These are phyloP conservation scores for Sipha flava DNA, from an alignment of 1,140 invertebrate species.

Conservation along the genomic window DNA sequence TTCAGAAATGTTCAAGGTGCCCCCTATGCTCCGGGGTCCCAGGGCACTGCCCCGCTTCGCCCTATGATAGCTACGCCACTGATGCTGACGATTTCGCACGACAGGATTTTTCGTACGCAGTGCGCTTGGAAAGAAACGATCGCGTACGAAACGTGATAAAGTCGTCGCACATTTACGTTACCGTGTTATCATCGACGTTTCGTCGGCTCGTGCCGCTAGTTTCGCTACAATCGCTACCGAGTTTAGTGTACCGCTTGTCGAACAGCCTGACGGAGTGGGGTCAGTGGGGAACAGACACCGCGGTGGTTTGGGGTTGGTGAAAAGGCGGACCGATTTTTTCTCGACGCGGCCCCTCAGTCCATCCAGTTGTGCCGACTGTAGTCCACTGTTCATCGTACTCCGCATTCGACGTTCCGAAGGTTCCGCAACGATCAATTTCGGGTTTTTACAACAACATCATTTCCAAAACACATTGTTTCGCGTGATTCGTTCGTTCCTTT, in stretches of 20 bases:
- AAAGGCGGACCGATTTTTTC: slow-evolving; percentile 28
- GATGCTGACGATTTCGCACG: too few species aligned
- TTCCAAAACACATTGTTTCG: not conserved
- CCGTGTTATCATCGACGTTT: not conserved
- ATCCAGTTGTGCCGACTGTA: not conserved
- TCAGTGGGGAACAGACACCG: not conserved
- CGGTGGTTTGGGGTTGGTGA: slow-evolving; percentile 27
- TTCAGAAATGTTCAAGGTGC: too few species aligned
- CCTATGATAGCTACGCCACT: too few species aligned
- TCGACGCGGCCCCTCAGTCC: slow-evolving; percentile 21
- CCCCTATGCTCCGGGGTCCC: too few species aligned
- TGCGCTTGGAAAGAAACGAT: too few species aligned
- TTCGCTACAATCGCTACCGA: not conserved
- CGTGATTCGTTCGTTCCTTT: not conserved
- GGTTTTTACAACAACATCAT: not conserved
- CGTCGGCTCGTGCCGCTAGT: not conserved
- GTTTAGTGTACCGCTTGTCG: not conserved
- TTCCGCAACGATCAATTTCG: not conserved
- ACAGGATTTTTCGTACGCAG: too few species aligned
- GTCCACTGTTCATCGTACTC: not conserved
- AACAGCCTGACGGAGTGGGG: not conserved
- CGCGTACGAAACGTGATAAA: too few species aligned
- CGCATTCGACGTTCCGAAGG: not conserved
- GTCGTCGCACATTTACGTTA: too few species aligned
- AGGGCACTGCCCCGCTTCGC: too few species aligned